phyloP scores from a whole-genome alignment of 2,888 invertebrate genomes.

The Strigamia transsilvanica region DNA sequence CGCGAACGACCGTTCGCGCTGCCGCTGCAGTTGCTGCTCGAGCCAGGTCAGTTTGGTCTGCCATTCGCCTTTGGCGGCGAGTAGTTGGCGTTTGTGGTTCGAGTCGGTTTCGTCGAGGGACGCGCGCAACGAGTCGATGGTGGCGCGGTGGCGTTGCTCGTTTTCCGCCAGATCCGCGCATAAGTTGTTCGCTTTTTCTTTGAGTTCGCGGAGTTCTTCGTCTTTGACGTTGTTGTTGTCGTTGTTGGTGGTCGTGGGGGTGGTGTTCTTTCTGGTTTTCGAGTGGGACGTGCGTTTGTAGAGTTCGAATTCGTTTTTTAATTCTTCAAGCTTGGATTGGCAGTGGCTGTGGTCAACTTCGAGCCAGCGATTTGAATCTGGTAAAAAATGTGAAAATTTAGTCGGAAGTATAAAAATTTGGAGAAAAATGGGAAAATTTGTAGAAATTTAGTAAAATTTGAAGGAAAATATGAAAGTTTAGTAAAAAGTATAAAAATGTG shows the following conservation, averaged over 20 bases:
- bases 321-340: conserved; percentile 71
- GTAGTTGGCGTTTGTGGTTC: conserved; percentile 64
- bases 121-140: conserved; percentile 59
- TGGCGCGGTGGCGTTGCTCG: conserved; percentile 71
- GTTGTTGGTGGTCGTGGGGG: neutral
- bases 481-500: too few relatives aligned
- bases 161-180: conserved; percentile 72
- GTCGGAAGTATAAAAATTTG: too few relatives aligned
- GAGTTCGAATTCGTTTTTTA: conserved; percentile 75
- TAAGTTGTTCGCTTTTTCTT: conserved; percentile 73
- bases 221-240: conserved; percentile 46
- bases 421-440: too few relatives aligned
- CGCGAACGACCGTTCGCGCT: conserved; percentile 79
- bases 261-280: neutral
- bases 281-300: neutral
- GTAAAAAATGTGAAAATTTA: too few relatives aligned
- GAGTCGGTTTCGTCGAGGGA: conserved; percentile 61
- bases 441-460: too few relatives aligned
- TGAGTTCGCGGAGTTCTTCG: conserved; percentile 69
- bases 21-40: conserved; percentile 78
- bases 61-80: conserved; percentile 67
- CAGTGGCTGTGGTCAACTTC: conserved; percentile 68
- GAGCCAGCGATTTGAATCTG: neutral
- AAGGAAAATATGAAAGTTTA: too few relatives aligned
- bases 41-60: conserved; percentile 69